These are phyloP conservation scores for Apodemia zela DNA, from an alignment of 2,888 invertebrate genomes.

Conservation along the genomic window DNA sequence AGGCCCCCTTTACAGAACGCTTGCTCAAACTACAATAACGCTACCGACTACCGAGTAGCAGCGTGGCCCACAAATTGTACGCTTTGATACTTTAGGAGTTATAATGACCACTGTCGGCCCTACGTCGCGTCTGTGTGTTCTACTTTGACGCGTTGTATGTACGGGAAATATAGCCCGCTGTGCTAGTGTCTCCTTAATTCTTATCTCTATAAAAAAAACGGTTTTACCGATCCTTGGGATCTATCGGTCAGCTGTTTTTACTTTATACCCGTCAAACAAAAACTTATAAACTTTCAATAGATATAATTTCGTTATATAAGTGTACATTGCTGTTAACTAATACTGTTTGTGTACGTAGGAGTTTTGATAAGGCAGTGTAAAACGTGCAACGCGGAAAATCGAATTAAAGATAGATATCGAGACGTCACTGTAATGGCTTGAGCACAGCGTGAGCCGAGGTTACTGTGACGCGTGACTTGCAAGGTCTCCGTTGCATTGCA, in stretches of 20 bases:
- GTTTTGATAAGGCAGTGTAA: conserved; percentile 48
- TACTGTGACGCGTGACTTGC: conserved; percentile 81
- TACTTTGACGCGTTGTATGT: conserved; percentile 54
- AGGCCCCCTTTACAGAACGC: conserved; percentile 33
- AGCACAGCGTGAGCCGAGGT: conserved; percentile 77
- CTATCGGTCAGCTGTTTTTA: conserved; percentile 75
- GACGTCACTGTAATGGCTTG: conserved; percentile 57
- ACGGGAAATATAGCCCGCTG: conserved; percentile 71
- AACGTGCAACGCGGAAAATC: conserved; percentile 44
- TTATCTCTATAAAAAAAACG: conserved; percentile 72
- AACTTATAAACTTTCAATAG: conserved; percentile 33
- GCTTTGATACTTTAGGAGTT: conserved; percentile 34
- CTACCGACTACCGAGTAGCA: conserved; percentile 20
- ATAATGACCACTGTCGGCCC: conserved; percentile 39
- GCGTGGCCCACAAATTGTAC: conserved; percentile 32
- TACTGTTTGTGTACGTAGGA: conserved; percentile 7
- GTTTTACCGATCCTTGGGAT: conserved; percentile 50
- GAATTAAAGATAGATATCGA: conserved; percentile 37
- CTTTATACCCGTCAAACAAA: conserved; percentile 70
- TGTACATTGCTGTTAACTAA: conserved; percentile 42
- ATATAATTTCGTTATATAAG: not conserved
- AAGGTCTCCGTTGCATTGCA: conserved; percentile 80
- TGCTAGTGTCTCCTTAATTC: conserved; percentile 60
- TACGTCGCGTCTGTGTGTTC: conserved; percentile 45
- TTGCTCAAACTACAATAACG: conserved; percentile 26